Evolutionary conservation across 2,113 vertebrate species (phyloP).

Genomic region (Collichthys lucidus): DNA sequence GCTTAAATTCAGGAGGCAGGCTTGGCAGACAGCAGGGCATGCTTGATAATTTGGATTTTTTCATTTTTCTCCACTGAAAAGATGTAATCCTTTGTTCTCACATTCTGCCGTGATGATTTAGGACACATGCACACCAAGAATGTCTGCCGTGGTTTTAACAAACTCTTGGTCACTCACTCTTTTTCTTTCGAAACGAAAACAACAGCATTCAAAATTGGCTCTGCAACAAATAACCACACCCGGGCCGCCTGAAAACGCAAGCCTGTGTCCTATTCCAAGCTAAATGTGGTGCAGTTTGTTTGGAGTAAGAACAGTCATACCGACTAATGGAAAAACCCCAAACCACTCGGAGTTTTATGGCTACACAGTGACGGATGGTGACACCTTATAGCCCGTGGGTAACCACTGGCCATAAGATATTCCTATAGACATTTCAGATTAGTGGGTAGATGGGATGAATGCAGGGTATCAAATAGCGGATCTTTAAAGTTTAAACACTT

Average conservation of each 20-base stretch:
- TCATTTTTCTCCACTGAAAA: not conserved
- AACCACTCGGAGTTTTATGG: constrained; percentile 48
- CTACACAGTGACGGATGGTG: constrained; percentile 38
- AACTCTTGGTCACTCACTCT: constrained; percentile 5
- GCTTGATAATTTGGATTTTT: constrained; percentile 24
- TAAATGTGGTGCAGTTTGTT: constrained; percentile 41
- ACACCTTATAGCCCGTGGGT: constrained; percentile 39
- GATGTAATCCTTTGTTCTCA: constrained; percentile 3
- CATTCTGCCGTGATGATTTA: constrained; percentile 20
- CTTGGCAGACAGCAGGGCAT: not conserved
- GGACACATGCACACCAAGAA: not conserved
- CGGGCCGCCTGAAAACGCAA: constrained; percentile 15
- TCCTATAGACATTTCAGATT: constrained; percentile 41
- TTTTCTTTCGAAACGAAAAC: constrained; percentile 42
- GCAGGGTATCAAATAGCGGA: constrained; percentile 15
- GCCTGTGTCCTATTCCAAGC: constrained; percentile 4
- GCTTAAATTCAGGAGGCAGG: constrained; percentile 8
- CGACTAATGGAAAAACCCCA: constrained; percentile 42
- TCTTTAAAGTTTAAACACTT: constrained; percentile 35
- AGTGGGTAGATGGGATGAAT: constrained; percentile 11
- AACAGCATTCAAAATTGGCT: constrained; percentile 39
- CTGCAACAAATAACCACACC: constrained; percentile 41
- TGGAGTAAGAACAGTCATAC: constrained; percentile 30
- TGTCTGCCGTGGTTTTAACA: constrained; percentile 26
- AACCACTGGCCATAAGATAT: constrained; percentile 21